Evolutionary conservation across 2,888 invertebrate genomes (phyloP), one percentile per base, ranked within the genome.

Genomic region (Epistrophella euchroma): DNA sequence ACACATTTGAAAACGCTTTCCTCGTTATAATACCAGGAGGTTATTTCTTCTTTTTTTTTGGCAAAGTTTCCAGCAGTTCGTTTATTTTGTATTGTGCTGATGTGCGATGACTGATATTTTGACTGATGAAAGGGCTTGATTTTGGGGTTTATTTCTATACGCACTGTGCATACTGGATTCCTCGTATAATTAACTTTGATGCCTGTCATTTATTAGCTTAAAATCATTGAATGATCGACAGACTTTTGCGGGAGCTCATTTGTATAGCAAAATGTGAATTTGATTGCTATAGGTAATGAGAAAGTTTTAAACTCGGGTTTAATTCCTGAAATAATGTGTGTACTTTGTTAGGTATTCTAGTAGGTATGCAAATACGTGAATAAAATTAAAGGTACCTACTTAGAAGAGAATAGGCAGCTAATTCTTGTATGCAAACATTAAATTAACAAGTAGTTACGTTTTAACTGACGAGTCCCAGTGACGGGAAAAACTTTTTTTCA

Each of bases 111-210:
- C 74, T 74, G 79, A 70, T 81, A 64, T 70, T 56, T 81, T 81
- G 81, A 75, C 81, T 81, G 71, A 71, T 81, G 75, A 81, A 81
- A 81, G 62, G 62, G 64, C 74, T 62, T 74, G 50, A 45, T 68
- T 66, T 50, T 52, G 32, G 17, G 45, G 28, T 32, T 32, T 64
- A 25, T 62, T 11, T 28, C 15, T 25, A 4, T 28, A 50, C 40
- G 47, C 62, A 66, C 22, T 73, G 58, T 60, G 55, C 28, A 40
- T 55, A 40, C 28, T 47, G 75, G 70, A 37, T 50, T 35, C 22
- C 17, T 22, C 25, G 40, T 50, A 56, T 81, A 81, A 81, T 81
- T 81, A 81, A 71, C 75, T 71, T 71, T 75, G 75, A 81, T 71
- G 75, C 55, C 35, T 75, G 81, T 64, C 70, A 81, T 75, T 75